Percentiles rank a stretch among this genome's conserved stretches.
Evolutionary conservation across 2,888 invertebrate species (phyloP).

Genomic region (Cheilosia vulpina): DNA sequence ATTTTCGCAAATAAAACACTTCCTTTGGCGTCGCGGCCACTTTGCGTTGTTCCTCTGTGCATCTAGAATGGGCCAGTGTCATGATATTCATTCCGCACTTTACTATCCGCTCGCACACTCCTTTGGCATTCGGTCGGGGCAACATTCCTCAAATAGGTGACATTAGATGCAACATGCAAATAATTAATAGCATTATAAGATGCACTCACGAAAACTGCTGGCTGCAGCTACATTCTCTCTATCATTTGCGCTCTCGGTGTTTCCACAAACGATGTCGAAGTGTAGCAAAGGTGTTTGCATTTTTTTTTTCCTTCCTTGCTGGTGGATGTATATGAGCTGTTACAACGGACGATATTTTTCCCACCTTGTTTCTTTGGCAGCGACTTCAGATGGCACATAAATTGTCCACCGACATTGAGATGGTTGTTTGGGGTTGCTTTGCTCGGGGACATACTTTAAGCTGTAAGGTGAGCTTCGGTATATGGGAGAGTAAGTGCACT

Average conservation of each 20-base stretch:
- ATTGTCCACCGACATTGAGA: slow-evolving; percentile 65
- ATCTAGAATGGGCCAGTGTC: slow-evolving; percentile 60
- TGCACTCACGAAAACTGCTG: slow-evolving; percentile 83
- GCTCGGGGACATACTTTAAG: slow-evolving; percentile 38
- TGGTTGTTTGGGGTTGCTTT: slow-evolving; percentile 46
- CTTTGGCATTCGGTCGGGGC: slow-evolving; percentile 54
- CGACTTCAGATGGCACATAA: slow-evolving; percentile 65
- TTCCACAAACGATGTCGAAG: slow-evolving; percentile 73
- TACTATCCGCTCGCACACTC: slow-evolving; percentile 18
- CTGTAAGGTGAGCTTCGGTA: slow-evolving; percentile 26
- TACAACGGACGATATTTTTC: slow-evolving; percentile 72
- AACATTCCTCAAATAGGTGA: slow-evolving; percentile 77
- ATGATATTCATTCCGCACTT: slow-evolving; percentile 66
- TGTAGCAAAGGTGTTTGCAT: slow-evolving; percentile 62
- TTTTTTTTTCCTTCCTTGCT: slow-evolving; percentile 22
- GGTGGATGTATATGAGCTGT: slow-evolving; percentile 71
- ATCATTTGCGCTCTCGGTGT: slow-evolving; percentile 57
- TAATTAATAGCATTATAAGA: slow-evolving; percentile 84
- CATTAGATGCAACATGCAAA: slow-evolving; percentile 83
- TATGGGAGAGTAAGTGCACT: slow-evolving; percentile 44
- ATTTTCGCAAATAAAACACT: slow-evolving; percentile 71
- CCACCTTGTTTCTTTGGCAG: slow-evolving; percentile 64
- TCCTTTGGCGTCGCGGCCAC: slow-evolving; percentile 60
- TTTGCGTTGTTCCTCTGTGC: slow-evolving; percentile 27
- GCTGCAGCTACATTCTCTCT: slow-evolving; percentile 77